Evolutionary conservation across 2,113 vertebrate genomes (phyloP).

Genomic region (Ammodytes marinus): DNA sequence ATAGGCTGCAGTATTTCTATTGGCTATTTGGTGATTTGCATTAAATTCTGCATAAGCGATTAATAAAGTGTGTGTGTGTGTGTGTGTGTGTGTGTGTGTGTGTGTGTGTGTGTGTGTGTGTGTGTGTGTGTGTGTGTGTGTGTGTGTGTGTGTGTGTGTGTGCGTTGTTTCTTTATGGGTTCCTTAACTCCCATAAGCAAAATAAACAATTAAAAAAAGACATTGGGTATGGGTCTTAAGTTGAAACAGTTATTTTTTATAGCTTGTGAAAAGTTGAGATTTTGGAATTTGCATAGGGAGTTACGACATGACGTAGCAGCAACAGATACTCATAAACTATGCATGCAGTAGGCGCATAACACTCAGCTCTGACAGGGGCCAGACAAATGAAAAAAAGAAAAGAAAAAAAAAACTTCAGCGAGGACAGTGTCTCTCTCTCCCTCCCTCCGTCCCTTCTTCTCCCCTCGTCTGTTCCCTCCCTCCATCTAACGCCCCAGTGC

Average conservation of each 20-base stretch:
- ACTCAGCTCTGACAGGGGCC: constrained; percentile 74
- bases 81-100: too few relatives aligned
- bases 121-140: too few relatives aligned
- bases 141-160: too few relatives aligned
- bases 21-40: background rate
- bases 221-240: background rate
- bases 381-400: constrained; percentile 79
- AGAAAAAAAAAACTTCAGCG: constrained; percentile 62
- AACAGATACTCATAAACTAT: constrained; percentile 28
- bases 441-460: constrained; percentile 32
- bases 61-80: too few relatives aligned
- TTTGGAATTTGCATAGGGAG: background rate
- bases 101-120: too few relatives aligned
- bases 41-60: background rate
- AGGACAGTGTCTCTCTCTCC: constrained; percentile 72
- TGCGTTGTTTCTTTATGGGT: background rate
- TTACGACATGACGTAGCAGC: too few relatives aligned
- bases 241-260: background rate
- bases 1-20: background rate
- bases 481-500: constrained; percentile 88
- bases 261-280: background rate
- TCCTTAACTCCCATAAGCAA: background rate
- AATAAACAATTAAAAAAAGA: background rate
- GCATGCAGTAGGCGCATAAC: constrained; percentile 27
- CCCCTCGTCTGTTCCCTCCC: constrained; percentile 59